Evolutionary conservation across 2,797 vertebrate species (phyloP).

Genomic region (Lacerta bilineata): DNA sequence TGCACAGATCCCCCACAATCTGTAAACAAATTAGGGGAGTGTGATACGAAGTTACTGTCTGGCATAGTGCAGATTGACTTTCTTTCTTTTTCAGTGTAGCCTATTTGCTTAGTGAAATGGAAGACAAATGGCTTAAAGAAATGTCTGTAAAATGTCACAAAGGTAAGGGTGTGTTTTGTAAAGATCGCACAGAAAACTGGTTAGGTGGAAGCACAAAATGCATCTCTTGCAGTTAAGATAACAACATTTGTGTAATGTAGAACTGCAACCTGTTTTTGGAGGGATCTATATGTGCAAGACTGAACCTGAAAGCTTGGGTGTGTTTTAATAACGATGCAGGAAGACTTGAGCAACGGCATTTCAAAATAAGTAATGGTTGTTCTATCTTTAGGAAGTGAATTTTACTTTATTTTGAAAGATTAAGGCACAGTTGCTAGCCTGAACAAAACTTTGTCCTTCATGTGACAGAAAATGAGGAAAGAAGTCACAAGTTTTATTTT

Average conservation of each 20-base stretch:
- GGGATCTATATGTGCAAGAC: background rate
- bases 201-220: background rate
- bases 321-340: background rate
- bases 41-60: background rate
- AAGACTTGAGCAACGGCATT: background rate
- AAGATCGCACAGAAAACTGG: background rate
- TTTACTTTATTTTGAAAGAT: constrained; percentile 4
- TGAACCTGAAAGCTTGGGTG: background rate
- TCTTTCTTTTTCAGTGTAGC: constrained; percentile 40
- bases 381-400: background rate
- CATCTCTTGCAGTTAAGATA: background rate
- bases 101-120: constrained; percentile 35
- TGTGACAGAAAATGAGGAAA: background rate
- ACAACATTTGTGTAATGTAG: background rate
- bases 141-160: background rate
- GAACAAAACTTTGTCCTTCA: background rate
- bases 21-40: background rate
- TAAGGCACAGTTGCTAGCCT: background rate
- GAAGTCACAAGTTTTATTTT: background rate
- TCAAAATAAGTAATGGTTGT: background rate
- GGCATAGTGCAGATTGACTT: constrained; percentile 22
- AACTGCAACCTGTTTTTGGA: background rate
- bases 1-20: background rate
- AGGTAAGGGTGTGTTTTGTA: constrained; percentile 28
- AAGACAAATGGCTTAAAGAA: constrained; percentile 40